Evolutionary conservation across 1,140 invertebrate species (phyloP).

Genomic region (Hyphantria cunea): DNA sequence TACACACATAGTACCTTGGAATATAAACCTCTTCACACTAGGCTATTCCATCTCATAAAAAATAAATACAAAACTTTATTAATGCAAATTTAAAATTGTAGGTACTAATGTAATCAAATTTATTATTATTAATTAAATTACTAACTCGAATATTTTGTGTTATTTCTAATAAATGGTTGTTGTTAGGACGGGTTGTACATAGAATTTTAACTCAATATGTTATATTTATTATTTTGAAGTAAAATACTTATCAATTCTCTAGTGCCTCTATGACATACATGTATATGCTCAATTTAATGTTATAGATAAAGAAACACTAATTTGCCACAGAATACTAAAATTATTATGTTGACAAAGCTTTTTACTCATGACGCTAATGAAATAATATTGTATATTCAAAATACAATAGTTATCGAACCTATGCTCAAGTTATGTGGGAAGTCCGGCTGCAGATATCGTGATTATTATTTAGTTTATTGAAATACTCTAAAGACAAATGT

Average conservation of each 20-base stretch:
- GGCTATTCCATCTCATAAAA: background rate
- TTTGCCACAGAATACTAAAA: too few relatives aligned
- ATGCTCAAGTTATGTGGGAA: slow-evolving; percentile 64
- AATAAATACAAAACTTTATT: too few relatives aligned
- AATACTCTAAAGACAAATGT: slow-evolving; percentile 29
- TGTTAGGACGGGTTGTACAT: slow-evolving; percentile 16
- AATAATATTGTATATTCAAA: too few relatives aligned
- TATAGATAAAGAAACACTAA: slow-evolving; percentile 13
- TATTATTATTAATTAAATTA: too few relatives aligned
- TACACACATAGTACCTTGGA: background rate
- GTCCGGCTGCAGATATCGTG: slow-evolving; percentile 43
- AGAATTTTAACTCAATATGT: background rate
- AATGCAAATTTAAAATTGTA: background rate
- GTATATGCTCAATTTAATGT: slow-evolving; percentile 15
- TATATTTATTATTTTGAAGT: background rate
- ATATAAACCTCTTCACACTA: background rate
- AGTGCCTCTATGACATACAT: slow-evolving; percentile 16
- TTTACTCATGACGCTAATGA: too few relatives aligned
- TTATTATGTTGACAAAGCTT: too few relatives aligned
- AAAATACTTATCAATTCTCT: background rate
- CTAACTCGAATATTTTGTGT: slow-evolving; percentile 5
- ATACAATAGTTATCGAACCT: background rate
- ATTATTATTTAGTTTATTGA: slow-evolving; percentile 28
- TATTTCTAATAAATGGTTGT: background rate
- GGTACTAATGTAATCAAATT: background rate